Evolutionary conservation across 2,888 invertebrate species (phyloP), one percentile per base, ranked within the genome.

Genomic region (Oscheius sp.): DNA sequence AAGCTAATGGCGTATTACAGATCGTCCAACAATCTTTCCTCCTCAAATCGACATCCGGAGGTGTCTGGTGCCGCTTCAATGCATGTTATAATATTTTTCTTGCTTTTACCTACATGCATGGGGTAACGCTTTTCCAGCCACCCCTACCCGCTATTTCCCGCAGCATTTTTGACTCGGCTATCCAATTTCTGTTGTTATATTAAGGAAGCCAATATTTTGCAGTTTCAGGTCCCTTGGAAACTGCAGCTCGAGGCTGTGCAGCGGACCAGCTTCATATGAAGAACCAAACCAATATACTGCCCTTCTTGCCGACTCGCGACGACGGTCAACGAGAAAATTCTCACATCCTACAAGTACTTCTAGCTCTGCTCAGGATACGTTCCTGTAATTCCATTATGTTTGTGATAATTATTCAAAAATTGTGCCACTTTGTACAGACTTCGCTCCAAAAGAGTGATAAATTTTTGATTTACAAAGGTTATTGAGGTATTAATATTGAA

Each of bases 341-440:
- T 80, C 82, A 1, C 83, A 80, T n/a, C 80, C 81, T 33, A 81
- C 80, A 10, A 83, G 82, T 66, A 65, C 76, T 57, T 80, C 82
- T 29, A 83, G 79, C 69, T 81, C 79, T n/a, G 85, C 85, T 42
- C 84, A 85, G 64, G 85, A 85, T 69, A 85, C 85, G 4, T 85
- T 84, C 61, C 63, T 84, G 20, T 84, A 63, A 76, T 10, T 23
- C n/a, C n/a, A n/a, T 58, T 29, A 23, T 29, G 23, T 48, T 37
- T 10, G 37, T 15, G 15, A 37, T 37, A 37, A 10, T 37, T 37
- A 37, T 37, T 37, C 8, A 10, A 8, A 37, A 10, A 10, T 10
- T 37, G 37, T 37, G 37, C 15, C 37, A 37, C 15, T 37, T 37
- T 37, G 37, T 8, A 15, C 37, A 46, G n/a, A n/a, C n/a, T n/a